A percentile compares a stretch with the other conserved stretches of the same genome.
phyloP scores from a whole-genome alignment of 2,888 invertebrate genomes.

The Nomada lathburiana region DNA sequence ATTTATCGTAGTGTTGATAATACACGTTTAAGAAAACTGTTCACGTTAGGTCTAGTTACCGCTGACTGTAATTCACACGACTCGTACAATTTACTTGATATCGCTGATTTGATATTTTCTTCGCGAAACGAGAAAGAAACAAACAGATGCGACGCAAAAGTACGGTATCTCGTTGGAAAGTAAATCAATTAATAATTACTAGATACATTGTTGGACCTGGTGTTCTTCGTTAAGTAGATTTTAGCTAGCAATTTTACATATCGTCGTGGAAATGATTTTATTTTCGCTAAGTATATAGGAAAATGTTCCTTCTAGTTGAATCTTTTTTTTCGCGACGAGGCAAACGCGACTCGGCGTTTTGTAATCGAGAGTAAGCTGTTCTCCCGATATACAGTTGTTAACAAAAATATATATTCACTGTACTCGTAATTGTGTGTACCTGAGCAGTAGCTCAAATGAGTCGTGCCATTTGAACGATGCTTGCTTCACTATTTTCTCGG shows the following conservation, averaged over 20 bases:
- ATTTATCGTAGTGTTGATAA: slow-evolving; percentile 52
- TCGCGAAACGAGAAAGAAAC: neutral
- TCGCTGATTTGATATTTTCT: slow-evolving; percentile 48
- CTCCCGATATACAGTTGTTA: too few species aligned
- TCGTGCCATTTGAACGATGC: slow-evolving; percentile 3
- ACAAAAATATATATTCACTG: neutral
- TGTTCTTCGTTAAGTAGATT: neutral
- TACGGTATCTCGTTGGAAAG: slow-evolving; percentile 19
- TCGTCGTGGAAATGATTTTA: slow-evolving; percentile 11
- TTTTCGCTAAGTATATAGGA: slow-evolving; percentile 16
- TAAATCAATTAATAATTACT: slow-evolving; percentile 9
- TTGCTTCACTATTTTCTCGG: neutral
- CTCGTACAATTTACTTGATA: slow-evolving; percentile 45
- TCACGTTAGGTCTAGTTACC: slow-evolving; percentile 35
- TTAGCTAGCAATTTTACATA: slow-evolving; percentile 11
- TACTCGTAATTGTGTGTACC: neutral
- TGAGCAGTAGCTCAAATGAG: neutral
- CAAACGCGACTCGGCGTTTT: slow-evolving; percentile 4
- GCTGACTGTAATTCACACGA: slow-evolving; percentile 28
- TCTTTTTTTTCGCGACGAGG: slow-evolving; percentile 3
- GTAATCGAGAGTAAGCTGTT: neutral
- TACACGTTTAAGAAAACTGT: slow-evolving; percentile 40
- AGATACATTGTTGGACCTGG: neutral
- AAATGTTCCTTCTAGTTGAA: slow-evolving; percentile 13
- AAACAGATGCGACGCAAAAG: neutral